Evolutionary conservation across 2,113 vertebrate genomes (phyloP).

Genomic region (Neolamprologus longior): DNA sequence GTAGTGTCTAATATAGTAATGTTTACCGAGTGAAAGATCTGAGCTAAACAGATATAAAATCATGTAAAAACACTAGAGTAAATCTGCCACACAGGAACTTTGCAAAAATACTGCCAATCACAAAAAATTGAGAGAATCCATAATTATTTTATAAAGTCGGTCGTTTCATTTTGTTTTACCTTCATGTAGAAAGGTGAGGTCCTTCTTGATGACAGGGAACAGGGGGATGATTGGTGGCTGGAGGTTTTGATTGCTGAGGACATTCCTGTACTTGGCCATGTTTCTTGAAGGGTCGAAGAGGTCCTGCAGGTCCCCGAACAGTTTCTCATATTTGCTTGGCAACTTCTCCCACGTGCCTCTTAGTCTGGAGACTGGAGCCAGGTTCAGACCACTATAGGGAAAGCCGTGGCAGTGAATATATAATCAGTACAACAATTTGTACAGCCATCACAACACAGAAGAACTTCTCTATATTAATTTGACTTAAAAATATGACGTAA

Average conservation of each 20-base stretch:
- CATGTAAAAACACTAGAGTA: neutral
- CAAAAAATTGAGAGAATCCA: accelerated
- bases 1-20: neutral
- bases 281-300: constrained; percentile 98
- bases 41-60: neutral
- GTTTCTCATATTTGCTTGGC: constrained; percentile 96
- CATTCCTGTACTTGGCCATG: constrained; percentile 98
- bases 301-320: constrained; percentile 97
- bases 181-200: constrained; percentile 97
- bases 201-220: constrained; percentile 98
- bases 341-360: constrained; percentile 97
- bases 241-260: constrained; percentile 94
- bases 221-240: constrained; percentile 96
- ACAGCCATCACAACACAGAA: neutral
- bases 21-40: accelerated
- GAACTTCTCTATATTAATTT: neutral
- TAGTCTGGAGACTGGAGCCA: constrained; percentile 94
- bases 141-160: neutral
- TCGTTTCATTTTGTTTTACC: constrained; percentile 59
- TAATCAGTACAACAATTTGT: neutral
- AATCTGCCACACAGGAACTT: neutral
- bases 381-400: constrained; percentile 82
- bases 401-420: neutral
- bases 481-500: neutral
- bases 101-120: no score